Evolutionary conservation across 1,140 invertebrate species (phyloP), one percentile per base, ranked within the genome.

Genomic region (Zaprionus ornatus): DNA sequence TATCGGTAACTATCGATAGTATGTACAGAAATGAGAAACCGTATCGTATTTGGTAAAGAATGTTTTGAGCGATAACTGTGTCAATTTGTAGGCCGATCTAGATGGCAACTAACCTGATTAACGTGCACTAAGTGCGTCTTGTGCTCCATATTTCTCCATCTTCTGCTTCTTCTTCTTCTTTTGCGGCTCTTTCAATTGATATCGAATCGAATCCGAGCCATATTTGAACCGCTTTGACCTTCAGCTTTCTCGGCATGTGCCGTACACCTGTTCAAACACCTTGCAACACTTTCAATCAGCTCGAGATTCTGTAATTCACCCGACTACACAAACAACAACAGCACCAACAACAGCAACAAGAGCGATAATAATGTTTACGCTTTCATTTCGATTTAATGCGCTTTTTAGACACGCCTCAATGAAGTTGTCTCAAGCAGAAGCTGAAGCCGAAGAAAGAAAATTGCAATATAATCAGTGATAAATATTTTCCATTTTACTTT

Each of bases 341-440:
- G 37, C n/a, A 32, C 12, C 15, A 63, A 19, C 15, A 27, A 61
- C 37, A 67, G 55, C 63, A 59, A 42, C 40, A 67, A 68, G 65
- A 59, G 66, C 59, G 69, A 37, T 21, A 52, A 75, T 83, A 80
- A 90, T 85, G 79, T 90, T 90, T 90, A 90, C 85, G 85, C 85
- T 90, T 90, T 90, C 85, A 85, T 90, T 85, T 85, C 79, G 82
- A 85, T 90, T 90, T 90, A 90, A 90, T 82, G 85, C 80, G 85
- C 77, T 80, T 81, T 69, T 70, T 79, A 81, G 85, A 80, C 77
- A 77, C 68, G 69, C 48, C 54, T 59, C 64, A 70, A 65, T 59
- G 57, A 59, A 66, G 73, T 60, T 68, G 77, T 50, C 45, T 50
- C 45, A 23, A 19, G 40, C 40, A 17, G 40, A 45, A 45, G 40